phyloP scores from a whole-genome alignment of 2,888 invertebrate genomes.

The Aradus depressus region DNA sequence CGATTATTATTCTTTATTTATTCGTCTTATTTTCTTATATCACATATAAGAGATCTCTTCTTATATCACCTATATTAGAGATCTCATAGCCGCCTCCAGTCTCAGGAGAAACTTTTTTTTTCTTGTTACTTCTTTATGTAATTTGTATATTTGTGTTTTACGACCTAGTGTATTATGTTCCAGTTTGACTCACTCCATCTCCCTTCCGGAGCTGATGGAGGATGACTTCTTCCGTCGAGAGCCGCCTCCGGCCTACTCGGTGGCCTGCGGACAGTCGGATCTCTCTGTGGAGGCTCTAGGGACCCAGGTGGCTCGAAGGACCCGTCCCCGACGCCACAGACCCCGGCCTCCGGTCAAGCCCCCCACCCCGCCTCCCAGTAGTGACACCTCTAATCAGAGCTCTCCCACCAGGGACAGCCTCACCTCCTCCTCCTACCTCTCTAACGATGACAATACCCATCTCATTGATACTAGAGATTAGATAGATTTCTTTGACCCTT shows the following conservation, averaged over 20 bases:
- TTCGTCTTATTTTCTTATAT: too few species aligned
- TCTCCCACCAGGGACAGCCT: conserved; percentile 32
- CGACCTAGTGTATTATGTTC: conserved; percentile 11
- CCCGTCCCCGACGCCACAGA: conserved; percentile 19
- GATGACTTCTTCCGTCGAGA: conserved; percentile 36
- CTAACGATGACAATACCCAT: conserved; percentile 24
- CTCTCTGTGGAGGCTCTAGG: conserved; percentile 10
- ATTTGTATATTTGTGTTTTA: too few species aligned
- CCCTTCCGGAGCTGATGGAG: conserved; percentile 29
- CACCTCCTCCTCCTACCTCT: conserved; percentile 30
- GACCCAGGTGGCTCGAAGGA: conserved; percentile 14
- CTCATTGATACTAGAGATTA: conserved; percentile 20
- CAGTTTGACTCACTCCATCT: conserved; percentile 27
- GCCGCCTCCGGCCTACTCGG: conserved; percentile 41
- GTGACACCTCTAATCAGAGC: conserved; percentile 27
- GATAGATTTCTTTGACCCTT: too few species aligned
- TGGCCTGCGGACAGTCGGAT: conserved; percentile 36
- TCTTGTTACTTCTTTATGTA: too few species aligned
- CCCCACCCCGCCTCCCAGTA: conserved; percentile 26
- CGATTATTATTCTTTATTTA: background rate
- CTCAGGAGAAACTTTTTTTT: conserved; percentile 19
- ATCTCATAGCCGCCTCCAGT: conserved; percentile 19
- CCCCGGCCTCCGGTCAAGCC: conserved; percentile 21
- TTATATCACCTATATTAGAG: too few species aligned
- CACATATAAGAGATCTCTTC: background rate